Evolutionary conservation across 2,113 vertebrate genomes (phyloP).

Genomic region (Neodontobutis hainanensis): DNA sequence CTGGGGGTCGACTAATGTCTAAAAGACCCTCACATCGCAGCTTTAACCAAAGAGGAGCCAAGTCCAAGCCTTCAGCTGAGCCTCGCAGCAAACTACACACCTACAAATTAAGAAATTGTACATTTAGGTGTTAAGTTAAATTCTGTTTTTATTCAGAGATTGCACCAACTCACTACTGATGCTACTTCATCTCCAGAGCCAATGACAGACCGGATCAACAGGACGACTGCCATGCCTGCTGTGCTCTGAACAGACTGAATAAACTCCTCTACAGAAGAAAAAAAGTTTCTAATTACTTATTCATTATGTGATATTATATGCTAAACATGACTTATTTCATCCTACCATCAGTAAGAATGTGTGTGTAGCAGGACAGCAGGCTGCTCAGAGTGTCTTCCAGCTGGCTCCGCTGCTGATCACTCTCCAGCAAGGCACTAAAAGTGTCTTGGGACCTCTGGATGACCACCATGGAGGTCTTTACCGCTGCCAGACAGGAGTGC

Average conservation of each 20-base stretch:
- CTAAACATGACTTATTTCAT: not conserved
- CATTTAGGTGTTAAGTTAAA: not conserved
- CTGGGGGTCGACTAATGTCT: slow-evolving; percentile 42
- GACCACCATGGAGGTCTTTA: slow-evolving; percentile 89
- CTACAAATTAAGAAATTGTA: slow-evolving; percentile 64
- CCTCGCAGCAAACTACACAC: slow-evolving; percentile 81
- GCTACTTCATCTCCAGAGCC: slow-evolving; percentile 81
- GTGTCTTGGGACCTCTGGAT: slow-evolving; percentile 84
- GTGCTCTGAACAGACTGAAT: slow-evolving; percentile 89
- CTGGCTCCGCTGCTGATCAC: slow-evolving; percentile 19
- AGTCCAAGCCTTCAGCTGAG: slow-evolving; percentile 36
- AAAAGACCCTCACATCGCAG: slow-evolving; percentile 79
- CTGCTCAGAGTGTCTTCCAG: slow-evolving; percentile 80
- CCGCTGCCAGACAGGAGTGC: slow-evolving; percentile 84
- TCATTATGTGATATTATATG: not conserved
- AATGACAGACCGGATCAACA: slow-evolving; percentile 84
- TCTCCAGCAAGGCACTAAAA: slow-evolving; percentile 68
- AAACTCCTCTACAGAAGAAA: slow-evolving; percentile 80
- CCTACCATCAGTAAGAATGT: slow-evolving; percentile 86
- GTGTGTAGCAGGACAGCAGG: slow-evolving; percentile 83
- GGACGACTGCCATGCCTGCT: slow-evolving; percentile 88
- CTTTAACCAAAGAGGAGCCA: slow-evolving; percentile 81
- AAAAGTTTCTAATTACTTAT: not conserved
- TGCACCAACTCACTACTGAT: slow-evolving; percentile 80
- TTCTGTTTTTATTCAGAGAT: not conserved